Evolutionary conservation across 37 sponge, comb jelly and placozoan species (phyloP).

Genomic region (Eunapius fragilis): DNA sequence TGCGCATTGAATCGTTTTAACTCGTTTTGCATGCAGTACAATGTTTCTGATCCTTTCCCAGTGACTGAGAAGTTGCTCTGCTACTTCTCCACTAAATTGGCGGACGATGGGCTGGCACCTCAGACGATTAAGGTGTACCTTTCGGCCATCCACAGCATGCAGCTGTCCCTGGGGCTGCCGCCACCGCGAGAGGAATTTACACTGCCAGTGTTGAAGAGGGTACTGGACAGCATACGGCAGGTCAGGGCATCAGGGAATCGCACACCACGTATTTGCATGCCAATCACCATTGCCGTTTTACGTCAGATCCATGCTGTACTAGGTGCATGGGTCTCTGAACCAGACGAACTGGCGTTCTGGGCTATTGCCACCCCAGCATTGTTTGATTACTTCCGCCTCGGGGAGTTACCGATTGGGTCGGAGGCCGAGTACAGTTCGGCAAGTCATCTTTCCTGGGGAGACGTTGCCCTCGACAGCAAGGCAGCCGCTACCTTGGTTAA

Average conservation of each 20-base stretch:
- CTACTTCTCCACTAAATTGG: background rate
- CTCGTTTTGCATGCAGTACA: background rate
- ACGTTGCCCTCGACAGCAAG: background rate
- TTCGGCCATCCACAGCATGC: background rate
- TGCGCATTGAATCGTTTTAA: background rate
- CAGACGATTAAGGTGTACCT: constrained; percentile 1
- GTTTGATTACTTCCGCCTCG: constrained; percentile 27
- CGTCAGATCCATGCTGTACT: background rate
- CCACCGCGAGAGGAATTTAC: background rate
- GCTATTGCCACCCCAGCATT: constrained; percentile 6
- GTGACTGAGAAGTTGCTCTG: background rate
- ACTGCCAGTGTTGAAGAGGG: background rate
- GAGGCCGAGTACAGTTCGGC: no score
- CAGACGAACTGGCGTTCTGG: constrained; percentile 3
- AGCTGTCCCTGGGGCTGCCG: background rate
- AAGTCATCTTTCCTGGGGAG: background rate
- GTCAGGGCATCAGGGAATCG: background rate
- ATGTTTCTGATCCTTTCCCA: background rate
- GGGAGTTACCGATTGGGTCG: constrained; percentile 3
- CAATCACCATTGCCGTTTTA: background rate
- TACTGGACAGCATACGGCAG: background rate
- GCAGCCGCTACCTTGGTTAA: background rate
- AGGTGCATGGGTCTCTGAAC: background rate
- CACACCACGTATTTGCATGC: background rate
- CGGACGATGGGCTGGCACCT: background rate